Evolutionary conservation across 35 echinoderm and acorn worm species (phyloP).

Genomic region (Ophioderma brevispina): DNA sequence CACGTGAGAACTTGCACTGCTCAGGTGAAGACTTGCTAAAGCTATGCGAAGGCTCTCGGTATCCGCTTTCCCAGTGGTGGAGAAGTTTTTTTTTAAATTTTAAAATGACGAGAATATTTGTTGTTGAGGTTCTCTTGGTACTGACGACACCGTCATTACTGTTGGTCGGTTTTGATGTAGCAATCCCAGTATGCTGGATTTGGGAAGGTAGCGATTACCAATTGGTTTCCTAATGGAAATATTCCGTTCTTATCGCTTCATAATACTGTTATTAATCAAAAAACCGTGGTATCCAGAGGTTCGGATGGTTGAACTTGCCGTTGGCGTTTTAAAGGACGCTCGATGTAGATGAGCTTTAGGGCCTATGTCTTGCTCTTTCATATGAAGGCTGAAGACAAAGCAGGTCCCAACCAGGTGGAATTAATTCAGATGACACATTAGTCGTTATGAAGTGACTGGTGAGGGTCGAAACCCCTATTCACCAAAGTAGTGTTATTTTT

Average conservation of each 20-base stretch:
- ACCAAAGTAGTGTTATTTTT: not conserved
- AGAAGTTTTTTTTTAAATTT: no score
- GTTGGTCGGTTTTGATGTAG: constrained; percentile 30
- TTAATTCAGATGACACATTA: no score
- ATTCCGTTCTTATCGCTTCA: constrained; percentile 46
- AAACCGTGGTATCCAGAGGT: constrained; percentile 96
- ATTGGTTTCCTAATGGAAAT: constrained; percentile 52
- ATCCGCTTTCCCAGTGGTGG: not conserved
- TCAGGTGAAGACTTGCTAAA: not conserved
- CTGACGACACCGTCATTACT: not conserved
- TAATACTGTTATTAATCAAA: constrained; percentile 87
- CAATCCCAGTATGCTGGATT: constrained; percentile 83
- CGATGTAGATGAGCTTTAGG: no score
- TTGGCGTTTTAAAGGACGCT: not conserved
- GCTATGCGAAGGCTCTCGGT: not conserved
- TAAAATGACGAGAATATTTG: constrained; percentile 39
- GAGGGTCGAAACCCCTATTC: not conserved
- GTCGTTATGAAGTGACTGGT: no score
- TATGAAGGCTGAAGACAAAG: no score
- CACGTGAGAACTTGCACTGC: not conserved
- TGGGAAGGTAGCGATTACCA: constrained; percentile 64
- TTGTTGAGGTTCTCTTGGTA: not conserved
- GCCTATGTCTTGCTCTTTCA: no score
- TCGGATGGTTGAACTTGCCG: constrained; percentile 61
- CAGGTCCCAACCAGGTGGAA: no score